A percentile compares a stretch with the other conserved stretches of the same genome.
Conservation (phyloP, 2,113 vertebrate genomes). For the Bos taurus region DNA sequence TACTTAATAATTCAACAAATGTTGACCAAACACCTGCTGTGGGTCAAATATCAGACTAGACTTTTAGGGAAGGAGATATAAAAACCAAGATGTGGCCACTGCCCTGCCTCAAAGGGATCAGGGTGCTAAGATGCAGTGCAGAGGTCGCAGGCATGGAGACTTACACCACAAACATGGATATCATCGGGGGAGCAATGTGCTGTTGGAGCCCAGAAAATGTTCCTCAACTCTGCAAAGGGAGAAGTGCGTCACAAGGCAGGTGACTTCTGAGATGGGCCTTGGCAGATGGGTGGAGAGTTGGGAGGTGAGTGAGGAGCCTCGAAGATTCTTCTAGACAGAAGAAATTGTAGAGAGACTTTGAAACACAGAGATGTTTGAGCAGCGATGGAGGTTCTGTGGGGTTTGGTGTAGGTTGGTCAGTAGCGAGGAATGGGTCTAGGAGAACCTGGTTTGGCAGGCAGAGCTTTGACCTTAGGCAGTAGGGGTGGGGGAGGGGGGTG, state of each 20-base stretch:
- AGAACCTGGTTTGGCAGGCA: background rate
- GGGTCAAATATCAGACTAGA: background rate
- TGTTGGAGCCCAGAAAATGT: fast-evolving
- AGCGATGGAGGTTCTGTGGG: fast-evolving
- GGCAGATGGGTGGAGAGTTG: background rate
- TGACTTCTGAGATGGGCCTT: background rate
- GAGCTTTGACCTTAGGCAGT: background rate
- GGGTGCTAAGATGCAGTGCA: background rate
- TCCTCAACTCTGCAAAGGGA: background rate
- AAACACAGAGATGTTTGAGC: background rate
- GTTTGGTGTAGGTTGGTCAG: too few relatives aligned
- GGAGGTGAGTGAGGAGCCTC: too few relatives aligned
- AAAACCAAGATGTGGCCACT: background rate
- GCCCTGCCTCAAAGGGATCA: background rate
- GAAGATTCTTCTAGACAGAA: background rate
- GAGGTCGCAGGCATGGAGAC: background rate
- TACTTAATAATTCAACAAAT: background rate
- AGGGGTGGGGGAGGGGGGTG: background rate
- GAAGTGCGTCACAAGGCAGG: background rate
- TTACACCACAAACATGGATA: fast-evolving
- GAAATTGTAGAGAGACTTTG: background rate
- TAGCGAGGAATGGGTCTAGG: background rate
- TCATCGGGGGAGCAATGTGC: fast-evolving
- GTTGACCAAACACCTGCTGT: background rate
- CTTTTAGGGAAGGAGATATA: background rate